Evolutionary conservation across 1,140 invertebrate species (phyloP).

Genomic region (Holcopasites calliopsidis): DNA sequence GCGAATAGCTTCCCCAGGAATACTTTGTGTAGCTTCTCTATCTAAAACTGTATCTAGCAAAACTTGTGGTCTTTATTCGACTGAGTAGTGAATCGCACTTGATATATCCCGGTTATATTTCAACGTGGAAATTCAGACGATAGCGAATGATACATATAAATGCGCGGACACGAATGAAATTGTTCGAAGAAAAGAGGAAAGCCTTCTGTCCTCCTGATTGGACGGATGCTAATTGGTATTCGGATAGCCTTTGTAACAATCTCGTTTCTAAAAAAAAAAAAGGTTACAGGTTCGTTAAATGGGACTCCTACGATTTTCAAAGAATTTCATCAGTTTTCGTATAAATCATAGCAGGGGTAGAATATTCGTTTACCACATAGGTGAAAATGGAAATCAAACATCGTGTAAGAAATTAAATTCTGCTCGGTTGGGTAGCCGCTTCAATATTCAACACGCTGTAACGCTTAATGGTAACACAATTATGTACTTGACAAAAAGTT

Average conservation of each 20-base stretch:
- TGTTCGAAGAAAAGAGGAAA: slow-evolving; percentile 1
- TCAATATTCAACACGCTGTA: not conserved
- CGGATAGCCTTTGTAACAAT: slow-evolving; percentile 8
- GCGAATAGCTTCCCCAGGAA: not conserved
- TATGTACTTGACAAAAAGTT: slow-evolving; percentile 44
- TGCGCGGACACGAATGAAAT: slow-evolving; percentile 20
- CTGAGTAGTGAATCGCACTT: not conserved
- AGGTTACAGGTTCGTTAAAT: too few relatives aligned
- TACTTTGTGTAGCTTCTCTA: not conserved
- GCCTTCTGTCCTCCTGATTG: slow-evolving; percentile 5
- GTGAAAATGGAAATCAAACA: not conserved
- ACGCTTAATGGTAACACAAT: slow-evolving; percentile 21
- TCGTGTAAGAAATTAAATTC: not conserved
- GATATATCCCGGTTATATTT: not conserved
- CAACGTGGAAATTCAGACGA: not conserved
- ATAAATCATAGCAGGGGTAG: too few relatives aligned
- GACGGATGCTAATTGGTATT: slow-evolving; percentile 37
- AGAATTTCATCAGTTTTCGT: too few relatives aligned
- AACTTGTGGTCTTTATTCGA: not conserved
- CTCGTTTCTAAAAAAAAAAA: too few relatives aligned
- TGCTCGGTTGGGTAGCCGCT: too few relatives aligned
- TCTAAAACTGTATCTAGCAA: not conserved
- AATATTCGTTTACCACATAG: too few relatives aligned
- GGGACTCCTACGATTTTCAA: too few relatives aligned
- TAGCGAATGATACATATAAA: slow-evolving; percentile 37